A percentile compares a stretch with the other conserved stretches of the same genome.
phyloP scores from a whole-genome alignment of 2,797 vertebrate genomes.

The Sylvia borin region DNA sequence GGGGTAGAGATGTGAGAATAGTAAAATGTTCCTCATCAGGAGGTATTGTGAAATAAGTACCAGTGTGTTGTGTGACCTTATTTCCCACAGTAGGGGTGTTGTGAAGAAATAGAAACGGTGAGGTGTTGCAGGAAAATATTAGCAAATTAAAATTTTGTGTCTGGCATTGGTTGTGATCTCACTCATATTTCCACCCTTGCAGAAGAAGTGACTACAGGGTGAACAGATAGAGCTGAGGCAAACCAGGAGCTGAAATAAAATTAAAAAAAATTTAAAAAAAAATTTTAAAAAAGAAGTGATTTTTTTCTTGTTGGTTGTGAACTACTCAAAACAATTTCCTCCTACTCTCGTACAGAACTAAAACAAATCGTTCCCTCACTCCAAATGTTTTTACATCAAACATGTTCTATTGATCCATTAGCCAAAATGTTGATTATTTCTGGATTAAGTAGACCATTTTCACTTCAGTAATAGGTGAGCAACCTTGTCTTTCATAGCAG shows the following conservation, averaged over 20 bases:
- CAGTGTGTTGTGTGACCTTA: constrained; percentile 50
- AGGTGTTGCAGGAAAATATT: constrained; percentile 46
- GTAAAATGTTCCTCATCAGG: constrained; percentile 66
- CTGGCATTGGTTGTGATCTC: constrained; percentile 31
- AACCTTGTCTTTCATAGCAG: background rate
- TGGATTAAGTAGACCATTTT: background rate
- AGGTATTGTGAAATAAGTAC: constrained; percentile 62
- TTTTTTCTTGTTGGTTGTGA: background rate
- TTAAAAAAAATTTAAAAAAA: background rate
- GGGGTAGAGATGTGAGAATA: constrained; percentile 53
- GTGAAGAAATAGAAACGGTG: background rate
- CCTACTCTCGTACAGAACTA: background rate
- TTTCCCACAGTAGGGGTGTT: constrained; percentile 60
- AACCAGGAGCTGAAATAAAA: background rate
- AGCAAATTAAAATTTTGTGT: constrained; percentile 59
- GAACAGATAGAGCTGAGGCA: background rate
- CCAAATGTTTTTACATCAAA: background rate
- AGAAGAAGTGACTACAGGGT: background rate
- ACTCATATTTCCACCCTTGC: constrained; percentile 12
- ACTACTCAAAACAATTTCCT: background rate
- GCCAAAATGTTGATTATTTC: background rate
- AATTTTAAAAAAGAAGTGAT: background rate
- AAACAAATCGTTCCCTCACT: background rate
- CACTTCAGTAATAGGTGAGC: background rate
- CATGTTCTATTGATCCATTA: background rate